Base-by-base conservation (phyloP, 2,113 vertebrate species). In the Chloebia gouldiae region DNA sequence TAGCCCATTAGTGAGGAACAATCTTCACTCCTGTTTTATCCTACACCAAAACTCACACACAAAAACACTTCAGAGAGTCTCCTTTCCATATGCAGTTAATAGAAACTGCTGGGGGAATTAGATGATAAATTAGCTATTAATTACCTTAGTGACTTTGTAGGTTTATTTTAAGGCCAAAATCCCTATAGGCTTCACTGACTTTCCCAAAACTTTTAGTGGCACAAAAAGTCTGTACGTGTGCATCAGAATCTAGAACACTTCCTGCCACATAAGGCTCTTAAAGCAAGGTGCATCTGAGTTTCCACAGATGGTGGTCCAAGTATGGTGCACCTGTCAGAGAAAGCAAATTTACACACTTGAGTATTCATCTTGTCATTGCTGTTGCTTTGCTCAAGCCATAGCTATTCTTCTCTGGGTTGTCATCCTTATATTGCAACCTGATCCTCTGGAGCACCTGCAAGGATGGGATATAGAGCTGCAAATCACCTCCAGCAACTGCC, bases 161-260 rank as follows among this genome's bases (percentile, higher is more conserved):
- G 19, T 66, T 68, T 73, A 2, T 61, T 92, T 85, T 63, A 84
- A 78, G 42, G 28, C 39, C 86, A 35, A 81, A 78, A 54, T 91
- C 30, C 53, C 69, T 23, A 24, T 11, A 42, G 63, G 16, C 25
- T 63, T 77, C 60, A 50, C 50, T 25, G n/a, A 51, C 39, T 63
- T 72, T 25, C 28, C 49, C 81, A 47, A 44, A 77, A 31, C 25
- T n/a, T 80, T 10, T 13, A 76, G 31, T 60, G 78, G 12, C 61
- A 49, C 0, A 0, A 30, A 44, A 66, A 50, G 40, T 21, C 23
- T 17, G 17, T 13, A 25, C 13, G 1, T 10, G 22, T 40, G 18
- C 20, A 27, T 73, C 78, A 69, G 40, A 90, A 68, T 56, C 24
- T 39, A 24, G 87, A 90, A 37, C 0, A 0, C 51, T 63, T 77